Conservation (phyloP, 2,888 invertebrate species). For the Thera obeliscata region DNA sequence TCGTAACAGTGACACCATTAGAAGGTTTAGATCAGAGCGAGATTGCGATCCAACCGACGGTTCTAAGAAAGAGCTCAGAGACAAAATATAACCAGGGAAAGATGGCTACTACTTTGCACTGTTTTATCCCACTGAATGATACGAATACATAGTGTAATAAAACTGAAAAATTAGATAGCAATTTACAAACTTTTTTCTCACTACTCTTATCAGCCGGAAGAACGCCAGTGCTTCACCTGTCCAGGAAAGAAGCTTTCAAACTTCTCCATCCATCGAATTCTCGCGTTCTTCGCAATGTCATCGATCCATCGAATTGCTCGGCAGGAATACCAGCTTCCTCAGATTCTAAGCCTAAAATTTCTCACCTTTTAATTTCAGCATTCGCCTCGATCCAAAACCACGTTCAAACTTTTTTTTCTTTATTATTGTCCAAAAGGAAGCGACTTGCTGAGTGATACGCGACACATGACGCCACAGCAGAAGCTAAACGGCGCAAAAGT, state of each 20-base stretch:
- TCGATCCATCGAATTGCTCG: not conserved
- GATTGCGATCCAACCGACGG: slow-evolving; percentile 18
- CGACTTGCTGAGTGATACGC: slow-evolving; percentile 79
- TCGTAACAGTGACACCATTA: slow-evolving; percentile 33
- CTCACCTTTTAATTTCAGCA: slow-evolving; percentile 60
- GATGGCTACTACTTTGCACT: not conserved
- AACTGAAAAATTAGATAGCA: no score
- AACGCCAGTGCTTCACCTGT: no score
- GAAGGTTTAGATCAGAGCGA: slow-evolving; percentile 24
- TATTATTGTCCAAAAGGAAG: slow-evolving; percentile 81
- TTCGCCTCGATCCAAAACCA: slow-evolving; percentile 48
- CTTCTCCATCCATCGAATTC: not conserved
- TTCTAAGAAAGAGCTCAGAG: slow-evolving; percentile 25
- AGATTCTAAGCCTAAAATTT: slow-evolving; percentile 37
- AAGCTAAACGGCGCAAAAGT: slow-evolving; percentile 61
- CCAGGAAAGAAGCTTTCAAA: no score
- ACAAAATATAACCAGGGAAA: slow-evolving; percentile 3
- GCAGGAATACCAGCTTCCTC: not conserved
- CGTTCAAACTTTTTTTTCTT: slow-evolving; percentile 60
- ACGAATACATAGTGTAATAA: no score
- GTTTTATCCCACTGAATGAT: not conserved
- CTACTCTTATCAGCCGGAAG: no score
- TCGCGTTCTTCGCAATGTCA: not conserved
- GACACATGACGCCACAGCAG: slow-evolving; percentile 72
- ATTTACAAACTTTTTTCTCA: no score